Base-by-base conservation (phyloP, 1,140 invertebrate species). In the Thaumetopoea pityocampa region DNA sequence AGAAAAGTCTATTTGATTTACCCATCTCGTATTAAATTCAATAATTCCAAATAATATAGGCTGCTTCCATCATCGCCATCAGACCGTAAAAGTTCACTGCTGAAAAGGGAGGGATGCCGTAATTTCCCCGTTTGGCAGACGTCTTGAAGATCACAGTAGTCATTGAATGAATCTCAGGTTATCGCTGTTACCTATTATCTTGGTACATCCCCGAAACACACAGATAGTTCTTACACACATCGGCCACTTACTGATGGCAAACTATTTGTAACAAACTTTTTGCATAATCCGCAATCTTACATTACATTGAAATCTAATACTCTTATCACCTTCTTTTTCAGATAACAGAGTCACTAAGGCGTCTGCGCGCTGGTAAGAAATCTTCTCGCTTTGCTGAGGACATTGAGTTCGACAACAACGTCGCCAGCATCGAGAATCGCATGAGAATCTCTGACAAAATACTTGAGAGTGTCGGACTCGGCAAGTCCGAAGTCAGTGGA, bases 371-470 rank as follows among this genome's bases (percentile, higher is more conserved):
- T 14, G 78, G 79, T 41, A 88, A 87, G 62, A 88, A 87, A 60
- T 62, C 80, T 7, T 81, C 85, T 2, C 67, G 73, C 16, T 80
- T 88, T 41, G 59, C 86, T 20, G 87, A 89, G 18, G 87, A 89
- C 47, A 72, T 87, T 19, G 88, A 88, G 49, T 83, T 88, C 51
- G 87, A 89, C 27, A 84, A 76, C 40, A 86, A 79, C 12, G 85
- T 88, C 1, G 66, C 85, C 27, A 88, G 79, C 36, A 60, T 89
- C 11, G 87, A 87, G 45, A 86, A 81, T 26, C 78, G 86, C 23
- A 78, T 88, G 51, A 71, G 87, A 14, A 79, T 88, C 35, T 84
- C 88, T 2, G 88, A 90, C 33, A 89, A 89, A 64, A 84, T 89
- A 12, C 68, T 90, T 15, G 87, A 89, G 51, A 85, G 72, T 36